Conservation (phyloP, 2,113 vertebrate genomes). For the Odobenus rosmarus region DNA sequence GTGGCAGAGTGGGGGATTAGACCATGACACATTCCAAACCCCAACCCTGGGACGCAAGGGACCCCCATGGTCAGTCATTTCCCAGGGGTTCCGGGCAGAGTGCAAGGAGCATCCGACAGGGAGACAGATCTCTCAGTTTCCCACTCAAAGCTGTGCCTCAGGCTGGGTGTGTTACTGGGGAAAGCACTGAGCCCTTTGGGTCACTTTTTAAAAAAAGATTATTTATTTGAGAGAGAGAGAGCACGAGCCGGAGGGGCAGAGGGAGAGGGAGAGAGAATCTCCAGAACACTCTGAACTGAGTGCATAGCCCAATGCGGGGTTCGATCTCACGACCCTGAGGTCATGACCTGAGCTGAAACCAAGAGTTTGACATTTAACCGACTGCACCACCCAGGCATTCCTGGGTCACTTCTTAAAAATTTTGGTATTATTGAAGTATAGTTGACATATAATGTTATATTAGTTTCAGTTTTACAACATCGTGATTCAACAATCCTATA, state of each 20-base stretch:
- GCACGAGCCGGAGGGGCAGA: background rate
- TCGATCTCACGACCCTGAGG: background rate
- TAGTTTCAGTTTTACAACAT: background rate
- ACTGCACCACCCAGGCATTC: background rate
- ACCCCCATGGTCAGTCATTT: background rate
- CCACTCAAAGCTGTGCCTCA: background rate
- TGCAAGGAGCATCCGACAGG: rapidly evolving
- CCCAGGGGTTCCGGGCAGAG: background rate
- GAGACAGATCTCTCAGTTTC: background rate
- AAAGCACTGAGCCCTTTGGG: background rate
- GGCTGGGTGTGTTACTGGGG: too few species aligned
- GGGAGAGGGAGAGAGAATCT: background rate
- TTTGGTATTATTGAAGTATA: background rate
- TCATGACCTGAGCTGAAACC: background rate
- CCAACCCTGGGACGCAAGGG: background rate
- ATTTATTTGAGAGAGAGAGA: background rate
- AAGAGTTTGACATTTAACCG: background rate
- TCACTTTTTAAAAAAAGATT: background rate
- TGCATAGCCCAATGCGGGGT: too few species aligned
- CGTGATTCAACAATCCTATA: background rate
- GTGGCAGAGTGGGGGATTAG: background rate
- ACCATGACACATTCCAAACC: rapidly evolving
- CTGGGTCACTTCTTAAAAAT: background rate
- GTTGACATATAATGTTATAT: background rate
- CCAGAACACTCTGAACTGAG: background rate